phyloP scores from a whole-genome alignment of 2,113 vertebrate species.

The Gymnorhina tibicen region DNA sequence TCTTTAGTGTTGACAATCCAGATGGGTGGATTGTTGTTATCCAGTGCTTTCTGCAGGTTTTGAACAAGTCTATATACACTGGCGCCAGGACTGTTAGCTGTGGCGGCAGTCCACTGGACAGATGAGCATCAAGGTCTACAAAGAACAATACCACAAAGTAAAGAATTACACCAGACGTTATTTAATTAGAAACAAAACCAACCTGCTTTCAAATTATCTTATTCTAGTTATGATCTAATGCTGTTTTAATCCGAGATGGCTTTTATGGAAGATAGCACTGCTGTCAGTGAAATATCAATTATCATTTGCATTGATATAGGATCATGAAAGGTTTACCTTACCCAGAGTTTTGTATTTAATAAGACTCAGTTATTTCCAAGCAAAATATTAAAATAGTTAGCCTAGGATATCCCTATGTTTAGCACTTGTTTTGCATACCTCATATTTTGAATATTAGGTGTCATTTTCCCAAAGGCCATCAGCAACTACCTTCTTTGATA shows the following conservation, averaged over 20 bases:
- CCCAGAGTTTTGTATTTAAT: background rate
- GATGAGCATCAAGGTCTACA: background rate
- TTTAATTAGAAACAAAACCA: background rate
- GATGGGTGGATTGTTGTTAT: background rate
- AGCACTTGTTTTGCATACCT: background rate
- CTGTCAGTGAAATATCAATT: background rate
- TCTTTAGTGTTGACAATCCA: background rate
- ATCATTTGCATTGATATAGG: background rate
- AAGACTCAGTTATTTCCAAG: background rate
- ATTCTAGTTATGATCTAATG: background rate
- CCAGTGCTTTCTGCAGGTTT: background rate
- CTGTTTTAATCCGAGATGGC: background rate
- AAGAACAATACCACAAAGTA: background rate
- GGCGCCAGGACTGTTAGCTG: fast-evolving
- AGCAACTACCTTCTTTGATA: background rate
- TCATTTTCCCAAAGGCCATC: background rate
- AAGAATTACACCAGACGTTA: background rate
- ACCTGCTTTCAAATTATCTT: background rate
- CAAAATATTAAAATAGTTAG: background rate
- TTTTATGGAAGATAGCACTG: background rate
- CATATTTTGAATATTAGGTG: background rate
- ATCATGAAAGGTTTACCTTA: background rate
- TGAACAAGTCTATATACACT: background rate
- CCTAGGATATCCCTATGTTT: background rate
- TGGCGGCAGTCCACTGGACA: background rate